Evolutionary conservation across 2,888 invertebrate genomes (phyloP).

Genomic region (Drosophila gaucha): DNA sequence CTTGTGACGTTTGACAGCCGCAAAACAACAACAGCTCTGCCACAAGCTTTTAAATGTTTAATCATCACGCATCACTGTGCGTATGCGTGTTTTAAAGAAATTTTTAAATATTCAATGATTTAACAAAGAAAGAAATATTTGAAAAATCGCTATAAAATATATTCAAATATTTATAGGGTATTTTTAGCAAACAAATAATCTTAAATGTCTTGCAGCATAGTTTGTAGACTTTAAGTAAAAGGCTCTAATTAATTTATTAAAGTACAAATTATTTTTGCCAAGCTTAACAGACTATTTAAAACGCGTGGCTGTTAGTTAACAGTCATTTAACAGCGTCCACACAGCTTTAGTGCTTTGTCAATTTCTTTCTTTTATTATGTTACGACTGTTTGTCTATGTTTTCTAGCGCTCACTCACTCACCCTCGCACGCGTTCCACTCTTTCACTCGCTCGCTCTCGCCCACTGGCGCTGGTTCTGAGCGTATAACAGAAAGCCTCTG

Average conservation of each 20-base stretch:
- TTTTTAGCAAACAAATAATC: not conserved
- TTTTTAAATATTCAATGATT: conserved; percentile 2
- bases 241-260: conserved; percentile 26
- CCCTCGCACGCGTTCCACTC: conserved; percentile 2
- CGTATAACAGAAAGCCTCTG: conserved; percentile 55
- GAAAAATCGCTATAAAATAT: not conserved
- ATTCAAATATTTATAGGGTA: not conserved
- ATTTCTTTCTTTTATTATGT: conserved; percentile 63
- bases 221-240: conserved; percentile 5
- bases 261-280: conserved; percentile 15
- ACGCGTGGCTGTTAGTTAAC: conserved; percentile 32
- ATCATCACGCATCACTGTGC: conserved; percentile 32
- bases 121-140: conserved; percentile 16
- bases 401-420: conserved; percentile 35
- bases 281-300: conserved; percentile 11
- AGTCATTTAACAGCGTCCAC: conserved; percentile 41
- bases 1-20: conserved; percentile 45
- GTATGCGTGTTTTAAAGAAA: conserved; percentile 37
- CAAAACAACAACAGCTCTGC: conserved; percentile 8
- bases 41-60: conserved; percentile 13
- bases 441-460: conserved; percentile 1
- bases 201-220: not conserved
- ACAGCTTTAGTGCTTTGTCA: conserved; percentile 38
- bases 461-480: conserved; percentile 26
- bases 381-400: conserved; percentile 64